Percentiles rank a stretch among this genome's conserved stretches.
phyloP scores from a whole-genome alignment of 2,113 vertebrate species.

The Bos indicus region DNA sequence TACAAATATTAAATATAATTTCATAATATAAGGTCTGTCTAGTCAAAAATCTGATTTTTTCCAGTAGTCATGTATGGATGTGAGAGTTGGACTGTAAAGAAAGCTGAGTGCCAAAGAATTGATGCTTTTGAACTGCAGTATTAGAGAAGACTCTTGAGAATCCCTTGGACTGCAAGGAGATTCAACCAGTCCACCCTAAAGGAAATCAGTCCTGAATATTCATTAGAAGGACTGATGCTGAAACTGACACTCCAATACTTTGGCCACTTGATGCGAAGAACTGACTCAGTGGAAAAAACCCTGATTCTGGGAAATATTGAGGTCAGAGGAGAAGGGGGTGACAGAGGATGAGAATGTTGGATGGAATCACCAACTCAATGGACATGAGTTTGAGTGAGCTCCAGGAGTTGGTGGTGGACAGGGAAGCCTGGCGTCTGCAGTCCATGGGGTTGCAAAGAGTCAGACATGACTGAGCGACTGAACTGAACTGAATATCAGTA shows the following conservation, averaged over 20 bases:
- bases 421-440: not conserved
- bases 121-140: not conserved
- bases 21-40: not conserved
- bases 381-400: not conserved
- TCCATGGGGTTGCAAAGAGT: not conserved
- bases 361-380: not conserved
- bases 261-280: not conserved
- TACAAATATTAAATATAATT: slow-evolving; percentile 26
- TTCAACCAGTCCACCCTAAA: not conserved
- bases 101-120: rapidly evolving
- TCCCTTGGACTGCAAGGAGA: not conserved
- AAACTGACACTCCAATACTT: not conserved
- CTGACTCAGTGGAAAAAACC: not conserved
- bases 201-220: not conserved
- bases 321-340: not conserved
- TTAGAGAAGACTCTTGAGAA: not conserved
- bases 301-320: not conserved
- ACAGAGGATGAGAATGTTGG: not conserved
- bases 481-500: not conserved
- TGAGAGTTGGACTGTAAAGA: not conserved
- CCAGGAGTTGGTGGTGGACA: rapidly evolving
- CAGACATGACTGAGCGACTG: not conserved
- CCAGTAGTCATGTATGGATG: not conserved
- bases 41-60: not conserved
- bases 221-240: not conserved